These are phyloP conservation scores for Anadara kagoshimensis DNA, from an alignment of 1,140 invertebrate genomes.

Conservation along the genomic window DNA sequence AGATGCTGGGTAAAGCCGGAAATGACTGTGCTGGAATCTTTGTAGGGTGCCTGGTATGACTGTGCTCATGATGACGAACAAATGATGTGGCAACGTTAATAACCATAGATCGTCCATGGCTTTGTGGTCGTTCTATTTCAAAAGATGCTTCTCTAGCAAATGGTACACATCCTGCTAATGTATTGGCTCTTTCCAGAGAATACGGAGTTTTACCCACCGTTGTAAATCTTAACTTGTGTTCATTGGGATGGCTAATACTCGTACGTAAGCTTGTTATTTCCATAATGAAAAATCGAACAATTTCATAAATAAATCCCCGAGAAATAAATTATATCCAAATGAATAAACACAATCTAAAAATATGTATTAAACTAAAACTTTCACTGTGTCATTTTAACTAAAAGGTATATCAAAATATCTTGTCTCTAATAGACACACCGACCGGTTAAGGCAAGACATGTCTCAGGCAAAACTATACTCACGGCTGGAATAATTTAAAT, in stretches of 20 bases:
- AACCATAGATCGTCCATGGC: conserved; percentile 28
- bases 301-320: too few relatives aligned
- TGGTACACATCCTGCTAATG: conserved; percentile 9
- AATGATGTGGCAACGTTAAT: conserved; percentile 40
- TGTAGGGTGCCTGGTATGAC: conserved; percentile 2
- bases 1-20: conserved; percentile 16
- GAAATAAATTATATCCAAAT: too few relatives aligned
- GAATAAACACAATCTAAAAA: too few relatives aligned
- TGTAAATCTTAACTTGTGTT: conserved; percentile 31
- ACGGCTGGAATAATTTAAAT: too few relatives aligned
- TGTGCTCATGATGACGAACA: conserved; percentile 28
- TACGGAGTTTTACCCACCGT: conserved; percentile 28
- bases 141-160: conserved; percentile 33
- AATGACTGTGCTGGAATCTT: conserved; percentile 5
- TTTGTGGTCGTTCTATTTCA: conserved; percentile 37
- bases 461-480: too few relatives aligned
- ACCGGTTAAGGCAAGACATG: too few relatives aligned
- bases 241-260: conserved; percentile 21
- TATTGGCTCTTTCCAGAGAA: conserved; percentile 29
- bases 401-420: too few relatives aligned
- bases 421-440: too few relatives aligned
- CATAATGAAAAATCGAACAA: too few relatives aligned
- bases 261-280: too few relatives aligned
- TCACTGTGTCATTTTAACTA: too few relatives aligned
- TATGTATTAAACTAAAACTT: too few relatives aligned